phyloP scores from a whole-genome alignment of 2,888 invertebrate genomes.

The Cephus sareptanus region DNA sequence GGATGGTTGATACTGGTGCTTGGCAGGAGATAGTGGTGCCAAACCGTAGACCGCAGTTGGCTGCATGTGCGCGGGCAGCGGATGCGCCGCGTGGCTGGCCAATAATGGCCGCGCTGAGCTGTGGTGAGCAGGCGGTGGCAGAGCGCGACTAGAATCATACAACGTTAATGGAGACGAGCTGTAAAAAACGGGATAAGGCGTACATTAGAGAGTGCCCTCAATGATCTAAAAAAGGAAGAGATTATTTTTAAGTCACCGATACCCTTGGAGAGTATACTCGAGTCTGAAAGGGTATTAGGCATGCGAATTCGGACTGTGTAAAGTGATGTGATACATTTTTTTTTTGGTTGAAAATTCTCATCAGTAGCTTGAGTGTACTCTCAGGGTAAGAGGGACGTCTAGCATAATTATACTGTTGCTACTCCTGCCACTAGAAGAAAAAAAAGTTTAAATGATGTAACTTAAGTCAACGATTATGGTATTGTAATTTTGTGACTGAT shows the following conservation, averaged over 20 bases:
- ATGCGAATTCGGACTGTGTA: neutral
- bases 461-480: neutral
- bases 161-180: slow-evolving; percentile 65
- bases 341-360: neutral
- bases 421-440: neutral
- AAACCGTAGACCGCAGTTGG: slow-evolving; percentile 74
- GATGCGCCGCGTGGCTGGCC: slow-evolving; percentile 78
- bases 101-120: slow-evolving; percentile 77
- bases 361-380: neutral
- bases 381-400: neutral
- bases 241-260: neutral
- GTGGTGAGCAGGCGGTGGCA: slow-evolving; percentile 88
- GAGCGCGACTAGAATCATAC: slow-evolving; percentile 69
- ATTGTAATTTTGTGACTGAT: neutral
- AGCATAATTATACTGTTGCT: neutral
- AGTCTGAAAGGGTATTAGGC: neutral
- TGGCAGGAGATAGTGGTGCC: slow-evolving; percentile 78
- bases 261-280: neutral
- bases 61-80: slow-evolving; percentile 85
- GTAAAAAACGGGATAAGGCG: slow-evolving; percentile 45
- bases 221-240: slow-evolving; percentile 23
- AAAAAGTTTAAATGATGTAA: neutral
- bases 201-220: slow-evolving; percentile 47
- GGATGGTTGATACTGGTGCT: slow-evolving; percentile 76
- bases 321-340: neutral